Evolutionary conservation across 2,113 vertebrate species (phyloP), one percentile per base, ranked within the genome.

Genomic region (Rhadina sibilatrix): DNA sequence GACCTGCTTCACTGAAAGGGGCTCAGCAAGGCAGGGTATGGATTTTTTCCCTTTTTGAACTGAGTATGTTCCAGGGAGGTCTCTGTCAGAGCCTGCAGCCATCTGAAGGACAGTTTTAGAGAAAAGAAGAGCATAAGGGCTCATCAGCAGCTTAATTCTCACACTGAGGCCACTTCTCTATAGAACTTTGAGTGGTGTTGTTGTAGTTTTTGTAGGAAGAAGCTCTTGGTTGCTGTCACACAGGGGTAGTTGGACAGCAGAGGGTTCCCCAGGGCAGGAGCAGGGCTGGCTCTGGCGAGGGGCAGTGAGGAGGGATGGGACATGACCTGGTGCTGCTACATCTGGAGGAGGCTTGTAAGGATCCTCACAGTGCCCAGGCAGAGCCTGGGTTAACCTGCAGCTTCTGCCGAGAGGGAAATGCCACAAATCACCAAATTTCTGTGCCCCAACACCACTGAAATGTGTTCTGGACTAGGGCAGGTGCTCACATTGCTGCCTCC

Each of bases 1-100:
- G 96, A 93, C 97, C 96, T 95, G 89, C 89, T 85, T 85, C 52
- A 10, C 88, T 94, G 88, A 74, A 83, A 86, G 66, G 89, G 79
- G 30, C 69, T 81, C 66, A 15, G 94, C 78, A 69, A 90, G 88
- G 96, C 94, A 94, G 86, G 49, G 8, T 61, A 74, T 92, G 85
- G 88, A 83, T 92, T 88, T 92, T 72, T 86, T 89, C 59, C 27
- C 85, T 17, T 61, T 96, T 63, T 93, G 94, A 94, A 35, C 85
- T 7, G 37, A 60, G 5, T 20, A 0, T 91, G 57, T 94, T 94
- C 50, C 83, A 66, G 87, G 75, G 79, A 91, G 95, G 94, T 92
- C 95, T 96, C 89, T 50, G 44, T 83, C 70, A 74, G 80, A 88
- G 90, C 79, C 63, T 80, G 69, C 77, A 78, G 65, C 85, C 87